Evolutionary conservation across 2,888 invertebrate genomes (phyloP).

Genomic region (Ormyrus rosae): DNA sequence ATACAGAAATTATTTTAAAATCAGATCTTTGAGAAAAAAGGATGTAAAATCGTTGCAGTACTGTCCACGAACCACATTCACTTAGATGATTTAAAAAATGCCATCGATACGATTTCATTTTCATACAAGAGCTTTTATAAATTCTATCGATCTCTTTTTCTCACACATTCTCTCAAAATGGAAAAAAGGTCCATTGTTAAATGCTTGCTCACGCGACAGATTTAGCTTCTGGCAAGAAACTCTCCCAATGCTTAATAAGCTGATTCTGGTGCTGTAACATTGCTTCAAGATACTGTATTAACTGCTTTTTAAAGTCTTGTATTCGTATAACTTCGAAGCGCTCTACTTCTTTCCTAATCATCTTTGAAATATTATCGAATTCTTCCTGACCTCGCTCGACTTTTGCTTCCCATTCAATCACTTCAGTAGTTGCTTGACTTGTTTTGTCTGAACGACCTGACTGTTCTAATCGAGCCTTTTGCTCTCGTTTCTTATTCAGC

Average conservation of each 20-base stretch:
- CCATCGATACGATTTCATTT: conserved; percentile 22
- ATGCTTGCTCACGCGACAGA: conserved; percentile 85
- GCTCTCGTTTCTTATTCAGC: conserved; percentile 94
- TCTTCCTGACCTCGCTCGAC: conserved; percentile 98
- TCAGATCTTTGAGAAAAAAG: conserved; percentile 20
- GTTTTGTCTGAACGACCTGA: conserved; percentile 93
- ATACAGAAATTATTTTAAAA: background rate
- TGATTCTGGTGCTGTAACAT: conserved; percentile 96
- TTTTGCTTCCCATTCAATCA: conserved; percentile 97
- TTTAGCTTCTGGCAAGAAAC: conserved; percentile 96
- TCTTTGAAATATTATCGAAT: conserved; percentile 95
- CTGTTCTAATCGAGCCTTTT: conserved; percentile 93
- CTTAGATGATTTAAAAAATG: conserved; percentile 31
- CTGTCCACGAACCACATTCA: conserved; percentile 20
- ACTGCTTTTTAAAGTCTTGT: conserved; percentile 91
- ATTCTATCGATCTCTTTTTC: background rate
- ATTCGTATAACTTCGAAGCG: conserved; percentile 93
- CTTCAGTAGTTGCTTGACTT: conserved; percentile 92
- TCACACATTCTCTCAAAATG: conserved; percentile 5
- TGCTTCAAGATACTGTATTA: conserved; percentile 94
- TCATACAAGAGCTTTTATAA: background rate
- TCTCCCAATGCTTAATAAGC: conserved; percentile 96
- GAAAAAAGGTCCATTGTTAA: conserved; percentile 14
- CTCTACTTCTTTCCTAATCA: conserved; percentile 95
- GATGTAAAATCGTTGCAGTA: conserved; percentile 25